Evolutionary conservation across 2,888 invertebrate species (phyloP).

Genomic region (Formica aserva): DNA sequence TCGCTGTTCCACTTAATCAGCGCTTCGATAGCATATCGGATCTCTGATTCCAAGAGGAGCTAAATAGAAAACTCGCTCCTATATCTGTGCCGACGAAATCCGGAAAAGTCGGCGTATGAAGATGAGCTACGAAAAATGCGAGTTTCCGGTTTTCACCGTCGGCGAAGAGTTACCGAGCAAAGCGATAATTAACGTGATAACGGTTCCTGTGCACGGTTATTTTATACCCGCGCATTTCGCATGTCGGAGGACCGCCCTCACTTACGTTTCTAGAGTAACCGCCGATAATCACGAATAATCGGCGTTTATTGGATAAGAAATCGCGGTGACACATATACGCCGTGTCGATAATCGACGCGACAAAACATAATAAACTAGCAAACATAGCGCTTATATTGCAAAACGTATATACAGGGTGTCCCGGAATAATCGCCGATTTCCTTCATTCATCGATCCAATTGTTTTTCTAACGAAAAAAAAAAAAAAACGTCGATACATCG

Average conservation of each 20-base stretch:
- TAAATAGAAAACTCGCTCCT: constrained; percentile 39
- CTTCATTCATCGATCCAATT: not conserved
- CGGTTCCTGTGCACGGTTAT: constrained; percentile 32
- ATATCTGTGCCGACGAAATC: constrained; percentile 45
- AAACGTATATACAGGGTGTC: constrained; percentile 8
- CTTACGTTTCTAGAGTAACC: not conserved
- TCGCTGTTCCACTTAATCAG: constrained; percentile 33
- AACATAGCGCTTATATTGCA: not conserved
- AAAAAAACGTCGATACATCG: not conserved
- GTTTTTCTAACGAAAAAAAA: not conserved
- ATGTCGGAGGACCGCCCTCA: not conserved
- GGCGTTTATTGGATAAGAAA: constrained; percentile 12
- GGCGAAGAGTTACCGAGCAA: constrained; percentile 15
- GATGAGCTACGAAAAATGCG: constrained; percentile 24
- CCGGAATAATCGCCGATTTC: not conserved
- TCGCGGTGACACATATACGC: constrained; percentile 36
- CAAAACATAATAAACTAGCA: not conserved
- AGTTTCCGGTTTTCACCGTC: constrained; percentile 46
- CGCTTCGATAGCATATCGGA: constrained; percentile 35
- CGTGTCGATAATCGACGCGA: not conserved
- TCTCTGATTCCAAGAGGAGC: not conserved
- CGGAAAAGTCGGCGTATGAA: constrained; percentile 26
- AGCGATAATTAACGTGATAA: constrained; percentile 48
- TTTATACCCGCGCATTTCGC: constrained; percentile 19
- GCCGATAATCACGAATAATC: not conserved